A percentile compares a stretch with the other conserved stretches of the same genome.
Evolutionary conservation across 2,888 invertebrate species (phyloP).

Genomic region (Agonopterix arenella): DNA sequence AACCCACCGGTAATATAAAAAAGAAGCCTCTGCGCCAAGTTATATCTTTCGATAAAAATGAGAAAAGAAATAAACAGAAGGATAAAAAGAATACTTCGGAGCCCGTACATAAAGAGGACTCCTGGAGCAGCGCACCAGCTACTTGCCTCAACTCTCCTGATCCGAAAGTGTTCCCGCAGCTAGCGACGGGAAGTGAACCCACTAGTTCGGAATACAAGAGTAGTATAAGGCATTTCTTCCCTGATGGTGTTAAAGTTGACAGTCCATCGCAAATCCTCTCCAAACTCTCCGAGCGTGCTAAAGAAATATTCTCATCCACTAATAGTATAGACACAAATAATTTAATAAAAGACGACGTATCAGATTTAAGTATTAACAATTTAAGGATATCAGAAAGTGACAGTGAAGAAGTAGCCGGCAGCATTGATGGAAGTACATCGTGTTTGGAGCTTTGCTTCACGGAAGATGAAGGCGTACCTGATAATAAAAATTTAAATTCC

Average conservation of each 20-base stretch:
- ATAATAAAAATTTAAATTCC: slow-evolving; percentile 46
- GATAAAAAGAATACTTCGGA: slow-evolving; percentile 29
- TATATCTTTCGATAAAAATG: slow-evolving; percentile 69
- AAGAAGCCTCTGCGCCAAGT: slow-evolving; percentile 65
- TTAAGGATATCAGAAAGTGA: slow-evolving; percentile 69
- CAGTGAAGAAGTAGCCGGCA: slow-evolving; percentile 64
- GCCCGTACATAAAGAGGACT: slow-evolving; percentile 25
- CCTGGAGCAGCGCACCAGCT: slow-evolving; percentile 78
- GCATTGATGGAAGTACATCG: slow-evolving; percentile 67
- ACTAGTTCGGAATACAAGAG: slow-evolving; percentile 61
- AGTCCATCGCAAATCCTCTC: slow-evolving; percentile 66
- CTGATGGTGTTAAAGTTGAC: slow-evolving; percentile 65
- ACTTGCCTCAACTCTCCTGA: slow-evolving; percentile 80
- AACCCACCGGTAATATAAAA: slow-evolving; percentile 53
- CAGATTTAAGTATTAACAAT: slow-evolving; percentile 62
- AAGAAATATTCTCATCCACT: slow-evolving; percentile 69
- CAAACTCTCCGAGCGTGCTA: slow-evolving; percentile 67
- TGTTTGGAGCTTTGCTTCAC: slow-evolving; percentile 69
- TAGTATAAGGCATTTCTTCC: slow-evolving; percentile 62
- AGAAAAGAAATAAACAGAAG: slow-evolving; percentile 30
- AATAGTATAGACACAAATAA: slow-evolving; percentile 61
- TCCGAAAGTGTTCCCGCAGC: slow-evolving; percentile 41
- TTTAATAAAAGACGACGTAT: slow-evolving; percentile 51
- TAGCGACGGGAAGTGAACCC: slow-evolving; percentile 59
- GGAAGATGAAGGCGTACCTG: slow-evolving; percentile 59